Evolutionary conservation across 2,888 invertebrate species (phyloP), one percentile per base, ranked within the genome.

Genomic region (Bellardia pandia): DNA sequence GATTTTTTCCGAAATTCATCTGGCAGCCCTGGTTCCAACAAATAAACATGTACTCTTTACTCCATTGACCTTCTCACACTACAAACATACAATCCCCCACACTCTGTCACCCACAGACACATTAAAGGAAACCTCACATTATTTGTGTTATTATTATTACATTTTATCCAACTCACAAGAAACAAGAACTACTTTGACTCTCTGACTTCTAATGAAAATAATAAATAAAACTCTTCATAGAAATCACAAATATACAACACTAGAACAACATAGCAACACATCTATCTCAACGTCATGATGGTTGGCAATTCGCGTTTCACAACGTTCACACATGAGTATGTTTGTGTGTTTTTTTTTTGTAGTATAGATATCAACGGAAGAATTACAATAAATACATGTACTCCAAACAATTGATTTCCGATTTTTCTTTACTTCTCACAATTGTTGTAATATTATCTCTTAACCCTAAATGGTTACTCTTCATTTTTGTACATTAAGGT

Each of bases 51-150:
- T n/a, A 48, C 5, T 72, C 8, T 66, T 62, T 79, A 76, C 86
- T 80, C 71, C 84, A 84, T 86, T 86, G 86, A 86, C 86, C 86
- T 86, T 84, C 84, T 84, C 80, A 84, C 77, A 45, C 86, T 72
- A 51, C 68, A 16, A 33, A 80, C 45, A 72, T 23, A 81, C 40
- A 77, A 45, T 16, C 71, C 11, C 37, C 53, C 5, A 40, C 23
- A 60, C 40, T n/a, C 75, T 51, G 3, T 14, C n/a, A 3, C 30
- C 13, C 37, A 11, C 23, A 64, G 45, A 71, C 62, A 71, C 42
- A 66, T 62, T 76, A 2, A 14, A 23, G 60, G 23, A 40, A 64
- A 30, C 64, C 40, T 66, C 48, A 81, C 30, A 72, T 51, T 16
- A 33, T 40, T 40, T 40, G 5, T 37, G 1, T 68, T 66, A 45